Evolutionary conservation across 1,140 invertebrate genomes (phyloP), one percentile per base, ranked within the genome.

Genomic region (Acyrthosiphon pisum): DNA sequence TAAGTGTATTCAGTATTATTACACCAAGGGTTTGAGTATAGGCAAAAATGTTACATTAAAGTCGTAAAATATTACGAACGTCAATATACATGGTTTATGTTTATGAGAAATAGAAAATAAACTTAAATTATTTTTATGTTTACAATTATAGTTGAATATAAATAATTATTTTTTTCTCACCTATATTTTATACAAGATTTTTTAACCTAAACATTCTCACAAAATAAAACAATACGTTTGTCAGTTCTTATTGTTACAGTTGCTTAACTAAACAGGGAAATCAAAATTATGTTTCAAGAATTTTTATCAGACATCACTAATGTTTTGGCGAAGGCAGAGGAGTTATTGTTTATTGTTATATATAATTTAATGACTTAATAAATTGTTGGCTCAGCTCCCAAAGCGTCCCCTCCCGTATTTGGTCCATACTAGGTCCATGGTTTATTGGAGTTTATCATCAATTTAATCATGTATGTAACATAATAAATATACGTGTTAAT

Each of bases 211-310:
- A 76, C 60, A 76, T 76, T 76, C n/a, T n/a, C 30, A 76, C n/a
- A n/a, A 76, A 18, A 76, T 76, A 76, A 35, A 76, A 76, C 60
- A 76, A 76, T 76, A 76, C 3, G 14, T 76, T 76, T n/a, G n/a
- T 76, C 60, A 76, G 30, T 76, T 76, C n/a, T 76, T 76, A 76
- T 37, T 84, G 37, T 41, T 84, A 37, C 37, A 44, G 9, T 84
- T 84, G 83, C 37, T 87, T 87, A 48, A 46, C 23, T 30, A 87
- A 87, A 87, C 41, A 46, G 41, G 41, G 26, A 90, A 90, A 90
- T 60, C 89, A 60, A 41, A 90, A 90, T 56, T 26, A 90, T 68
- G 50, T 68, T 90, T 90, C 14, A 90, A n/a, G 60, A 7, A 44
- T 90, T 56, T 53, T 76, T n/a, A 76, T 76, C 60, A n/a, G 60